These are phyloP conservation scores for Clytia hemisphaerica DNA, from an alignment of 30 jellyfish, hydroid and myxozoan species.

Conservation along the genomic window DNA sequence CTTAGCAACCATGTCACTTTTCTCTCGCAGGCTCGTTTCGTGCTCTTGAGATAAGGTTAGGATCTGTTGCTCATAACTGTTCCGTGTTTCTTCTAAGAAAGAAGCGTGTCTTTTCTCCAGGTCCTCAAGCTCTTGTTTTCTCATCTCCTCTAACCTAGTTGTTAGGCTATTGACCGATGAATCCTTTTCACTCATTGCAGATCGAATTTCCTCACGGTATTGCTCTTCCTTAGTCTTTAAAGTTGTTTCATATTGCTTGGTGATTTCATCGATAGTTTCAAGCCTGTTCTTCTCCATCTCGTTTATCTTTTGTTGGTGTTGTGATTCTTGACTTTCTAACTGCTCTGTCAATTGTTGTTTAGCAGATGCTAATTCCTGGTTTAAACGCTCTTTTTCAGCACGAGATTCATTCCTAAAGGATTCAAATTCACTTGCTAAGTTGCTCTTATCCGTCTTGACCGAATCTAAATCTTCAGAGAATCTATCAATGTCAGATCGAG, in stretches of 20 bases:
- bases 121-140: conserved; percentile 18
- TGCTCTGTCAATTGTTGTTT: too few species aligned
- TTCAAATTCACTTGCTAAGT: not conserved
- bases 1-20: not conserved
- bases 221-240: conserved; percentile 35
- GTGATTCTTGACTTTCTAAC: not conserved
- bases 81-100: not conserved
- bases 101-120: conserved; percentile 10
- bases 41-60: not conserved
- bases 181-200: conserved; percentile 31
- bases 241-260: not conserved
- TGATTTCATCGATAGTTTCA: not conserved
- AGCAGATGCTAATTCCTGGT: too few species aligned
- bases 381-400: conserved; percentile 1
- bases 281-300: not conserved
- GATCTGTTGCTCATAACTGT: not conserved
- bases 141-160: conserved; percentile 16
- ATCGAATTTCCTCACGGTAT: not conserved
- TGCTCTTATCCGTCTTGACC: not conserved
- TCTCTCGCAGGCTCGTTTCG: not conserved
- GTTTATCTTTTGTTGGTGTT: not conserved
- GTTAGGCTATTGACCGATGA: conserved; percentile 11
- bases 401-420: not conserved
- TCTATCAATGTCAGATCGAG: not conserved
- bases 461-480: not conserved